Evolutionary conservation across 2,797 vertebrate genomes (phyloP).

Genomic region (Sebastes nivosus): DNA sequence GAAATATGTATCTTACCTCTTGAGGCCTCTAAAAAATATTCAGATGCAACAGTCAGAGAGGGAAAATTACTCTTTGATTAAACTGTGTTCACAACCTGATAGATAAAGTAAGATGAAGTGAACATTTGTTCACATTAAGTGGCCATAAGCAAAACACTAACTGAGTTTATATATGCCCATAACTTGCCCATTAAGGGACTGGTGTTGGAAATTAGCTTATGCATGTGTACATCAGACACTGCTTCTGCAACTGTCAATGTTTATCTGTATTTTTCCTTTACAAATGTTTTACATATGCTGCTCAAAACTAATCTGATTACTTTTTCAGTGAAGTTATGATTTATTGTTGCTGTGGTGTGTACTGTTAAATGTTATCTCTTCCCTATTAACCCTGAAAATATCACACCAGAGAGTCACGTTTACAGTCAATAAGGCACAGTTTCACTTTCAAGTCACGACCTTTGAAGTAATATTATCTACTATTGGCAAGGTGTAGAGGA

Average conservation of each 20-base stretch:
- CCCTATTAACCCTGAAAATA: background rate
- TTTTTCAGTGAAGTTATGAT: background rate
- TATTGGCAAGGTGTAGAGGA: background rate
- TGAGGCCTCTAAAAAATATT: background rate
- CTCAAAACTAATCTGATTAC: background rate
- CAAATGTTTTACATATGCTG: background rate
- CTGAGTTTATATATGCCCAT: too few relatives aligned
- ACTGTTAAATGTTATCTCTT: background rate
- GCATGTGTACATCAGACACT: too few relatives aligned
- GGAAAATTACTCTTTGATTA: background rate
- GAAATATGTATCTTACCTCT: background rate
- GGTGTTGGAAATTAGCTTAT: too few relatives aligned
- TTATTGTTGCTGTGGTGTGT: background rate
- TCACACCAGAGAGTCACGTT: background rate
- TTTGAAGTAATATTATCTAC: background rate
- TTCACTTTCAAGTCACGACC: background rate
- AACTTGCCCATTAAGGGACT: too few relatives aligned
- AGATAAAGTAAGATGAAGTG: too few relatives aligned
- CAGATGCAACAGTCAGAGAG: background rate
- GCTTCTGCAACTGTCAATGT: too few relatives aligned
- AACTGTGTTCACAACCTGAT: background rate
- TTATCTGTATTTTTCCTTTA: too few relatives aligned
- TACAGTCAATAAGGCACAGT: background rate
- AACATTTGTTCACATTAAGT: background rate
- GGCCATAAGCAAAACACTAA: too few relatives aligned